Evolutionary conservation across 92 coral and sea anemone species (phyloP).

Genomic region (Zoanthus sansibaricus): DNA sequence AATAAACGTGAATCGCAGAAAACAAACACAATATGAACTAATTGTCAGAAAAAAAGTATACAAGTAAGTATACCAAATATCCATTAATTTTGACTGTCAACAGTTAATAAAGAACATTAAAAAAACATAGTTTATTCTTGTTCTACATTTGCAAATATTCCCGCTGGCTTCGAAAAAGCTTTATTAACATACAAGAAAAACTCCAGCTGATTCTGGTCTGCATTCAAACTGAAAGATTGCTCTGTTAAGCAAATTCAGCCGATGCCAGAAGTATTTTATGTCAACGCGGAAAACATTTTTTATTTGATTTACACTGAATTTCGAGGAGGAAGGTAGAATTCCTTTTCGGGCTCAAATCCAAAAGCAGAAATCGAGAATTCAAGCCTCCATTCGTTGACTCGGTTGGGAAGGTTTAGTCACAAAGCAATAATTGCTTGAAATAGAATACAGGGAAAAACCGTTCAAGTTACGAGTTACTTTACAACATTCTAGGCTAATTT

Average conservation of each 20-base stretch:
- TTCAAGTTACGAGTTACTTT: neutral
- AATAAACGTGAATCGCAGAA: no score
- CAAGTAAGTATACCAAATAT: neutral
- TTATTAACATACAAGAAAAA: conserved; percentile 11
- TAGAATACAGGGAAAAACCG: neutral
- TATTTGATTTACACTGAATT: neutral
- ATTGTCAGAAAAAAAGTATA: no score
- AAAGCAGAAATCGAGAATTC: conserved; percentile 34
- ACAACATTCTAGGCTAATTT: neutral
- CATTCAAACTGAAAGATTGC: conserved; percentile 9
- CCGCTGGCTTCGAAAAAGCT: neutral
- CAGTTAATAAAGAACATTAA: neutral
- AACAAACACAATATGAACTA: no score
- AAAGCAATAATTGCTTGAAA: neutral
- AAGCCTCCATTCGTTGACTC: conserved; percentile 19
- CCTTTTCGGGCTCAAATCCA: conserved; percentile 8
- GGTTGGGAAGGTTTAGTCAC: conserved; percentile 31
- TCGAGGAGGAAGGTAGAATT: neutral
- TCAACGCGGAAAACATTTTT: neutral
- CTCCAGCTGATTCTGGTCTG: conserved; percentile 20
- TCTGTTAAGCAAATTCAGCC: conserved; percentile 9
- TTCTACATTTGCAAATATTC: conserved; percentile 5
- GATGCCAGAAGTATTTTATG: neutral
- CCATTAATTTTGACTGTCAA: neutral
- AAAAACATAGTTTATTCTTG: neutral